Percentiles rank a stretch among this genome's conserved stretches.
Evolutionary conservation across 2,797 vertebrate species (phyloP).

Genomic region (Micromesistius poutassou): DNA sequence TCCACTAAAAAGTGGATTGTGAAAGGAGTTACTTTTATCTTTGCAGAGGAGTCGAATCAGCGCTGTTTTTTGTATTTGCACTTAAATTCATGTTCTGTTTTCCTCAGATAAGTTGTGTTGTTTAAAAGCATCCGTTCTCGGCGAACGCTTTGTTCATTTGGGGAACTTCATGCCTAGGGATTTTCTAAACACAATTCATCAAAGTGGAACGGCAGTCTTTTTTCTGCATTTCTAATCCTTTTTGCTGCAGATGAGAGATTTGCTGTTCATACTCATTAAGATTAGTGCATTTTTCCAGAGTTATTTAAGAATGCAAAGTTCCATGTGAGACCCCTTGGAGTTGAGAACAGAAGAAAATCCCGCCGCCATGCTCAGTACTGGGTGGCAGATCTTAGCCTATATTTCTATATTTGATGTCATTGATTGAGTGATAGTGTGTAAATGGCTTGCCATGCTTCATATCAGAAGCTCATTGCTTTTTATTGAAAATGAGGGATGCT

Average conservation of each 20-base stretch:
- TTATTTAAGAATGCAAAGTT: slow-evolving; percentile 84
- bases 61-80: slow-evolving; percentile 75
- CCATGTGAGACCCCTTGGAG: slow-evolving; percentile 72
- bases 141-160: slow-evolving; percentile 73
- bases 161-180: slow-evolving; percentile 78
- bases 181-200: slow-evolving; percentile 85
- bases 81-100: slow-evolving; percentile 82
- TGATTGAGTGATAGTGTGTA: slow-evolving; percentile 72
- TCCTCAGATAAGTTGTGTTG: slow-evolving; percentile 80
- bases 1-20: slow-evolving; percentile 76
- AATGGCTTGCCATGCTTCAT: slow-evolving; percentile 51
- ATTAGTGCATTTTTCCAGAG: slow-evolving; percentile 78
- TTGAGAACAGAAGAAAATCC: slow-evolving; percentile 74
- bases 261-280: slow-evolving; percentile 84
- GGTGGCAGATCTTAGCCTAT: slow-evolving; percentile 70
- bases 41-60: slow-evolving; percentile 73
- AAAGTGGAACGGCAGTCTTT: slow-evolving; percentile 76
- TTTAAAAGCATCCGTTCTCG: slow-evolving; percentile 76
- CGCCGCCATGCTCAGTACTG: slow-evolving; percentile 71
- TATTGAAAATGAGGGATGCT: not conserved
- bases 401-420: slow-evolving; percentile 71
- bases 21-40: slow-evolving; percentile 75
- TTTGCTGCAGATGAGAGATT: slow-evolving; percentile 83
- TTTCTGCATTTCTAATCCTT: slow-evolving; percentile 80
- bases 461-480: slow-evolving; percentile 34